Conservation (phyloP, 2,888 invertebrate genomes). For the Caprella mutica region DNA sequence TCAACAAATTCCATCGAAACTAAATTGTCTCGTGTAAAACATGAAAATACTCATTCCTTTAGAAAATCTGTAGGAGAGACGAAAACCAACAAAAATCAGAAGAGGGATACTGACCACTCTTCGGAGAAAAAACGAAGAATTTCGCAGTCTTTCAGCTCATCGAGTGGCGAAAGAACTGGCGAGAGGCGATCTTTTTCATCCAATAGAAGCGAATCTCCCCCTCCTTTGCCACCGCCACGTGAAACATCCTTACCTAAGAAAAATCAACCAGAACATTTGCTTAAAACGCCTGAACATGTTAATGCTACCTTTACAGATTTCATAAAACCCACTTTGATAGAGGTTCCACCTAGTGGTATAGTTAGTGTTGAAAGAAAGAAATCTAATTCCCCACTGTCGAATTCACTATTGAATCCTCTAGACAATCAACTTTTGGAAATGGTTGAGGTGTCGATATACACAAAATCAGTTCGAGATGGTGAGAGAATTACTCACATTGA, state of each 20-base stretch:
- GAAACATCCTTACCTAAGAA: constrained; percentile 1
- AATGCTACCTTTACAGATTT: too few relatives aligned
- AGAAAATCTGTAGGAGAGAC: background rate
- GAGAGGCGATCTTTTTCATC: too few relatives aligned
- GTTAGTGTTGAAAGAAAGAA: background rate
- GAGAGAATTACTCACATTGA: constrained; percentile 8
- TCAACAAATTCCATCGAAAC: too few relatives aligned
- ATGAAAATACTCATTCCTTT: too few relatives aligned
- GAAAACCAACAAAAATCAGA: background rate
- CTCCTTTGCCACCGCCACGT: constrained; percentile 12
- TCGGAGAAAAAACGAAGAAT: too few relatives aligned
- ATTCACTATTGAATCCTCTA: background rate
- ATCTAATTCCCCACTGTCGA: background rate
- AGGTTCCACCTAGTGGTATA: too few relatives aligned
- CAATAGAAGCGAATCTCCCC: background rate
- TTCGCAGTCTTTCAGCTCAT: too few relatives aligned
- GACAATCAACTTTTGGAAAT: background rate
- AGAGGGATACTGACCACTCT: too few relatives aligned
- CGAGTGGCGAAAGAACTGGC: too few relatives aligned
- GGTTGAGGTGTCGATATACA: constrained; percentile 1
- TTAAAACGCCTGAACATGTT: too few relatives aligned
- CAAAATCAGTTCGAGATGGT: background rate
- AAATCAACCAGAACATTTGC: background rate
- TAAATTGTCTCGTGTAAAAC: too few relatives aligned
- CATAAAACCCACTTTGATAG: too few relatives aligned